These are phyloP conservation scores for Xiphorhynchus elegans DNA, from an alignment of 2,113 vertebrate genomes.

Conservation along the genomic window DNA sequence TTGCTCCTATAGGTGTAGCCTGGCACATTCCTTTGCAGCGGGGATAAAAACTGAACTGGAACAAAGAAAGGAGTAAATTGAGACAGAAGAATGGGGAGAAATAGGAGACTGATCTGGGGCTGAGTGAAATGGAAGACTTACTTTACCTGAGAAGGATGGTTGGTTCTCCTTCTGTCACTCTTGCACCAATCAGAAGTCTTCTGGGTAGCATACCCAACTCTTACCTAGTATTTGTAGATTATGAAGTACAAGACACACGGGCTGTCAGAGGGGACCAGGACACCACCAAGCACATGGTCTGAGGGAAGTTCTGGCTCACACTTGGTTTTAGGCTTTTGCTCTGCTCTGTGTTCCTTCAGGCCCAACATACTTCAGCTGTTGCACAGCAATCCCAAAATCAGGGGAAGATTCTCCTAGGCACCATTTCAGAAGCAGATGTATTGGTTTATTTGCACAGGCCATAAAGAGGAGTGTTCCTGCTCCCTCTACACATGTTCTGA, in stretches of 20 bases:
- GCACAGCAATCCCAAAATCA: fast-evolving
- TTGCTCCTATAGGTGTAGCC: not conserved
- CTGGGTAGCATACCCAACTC: not conserved
- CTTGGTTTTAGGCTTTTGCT: not conserved
- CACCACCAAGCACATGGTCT: not conserved
- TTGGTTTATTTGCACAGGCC: not conserved
- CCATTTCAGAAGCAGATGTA: not conserved
- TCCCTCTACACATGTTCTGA: not conserved
- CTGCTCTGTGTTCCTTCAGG: not conserved
- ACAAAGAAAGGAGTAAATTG: not conserved
- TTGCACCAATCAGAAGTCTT: not conserved
- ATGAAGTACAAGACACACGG: not conserved
- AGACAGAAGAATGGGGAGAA: not conserved
- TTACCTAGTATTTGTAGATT: not conserved
- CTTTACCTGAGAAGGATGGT: not conserved
- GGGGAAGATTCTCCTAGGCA: not conserved
- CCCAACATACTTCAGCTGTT: not conserved
- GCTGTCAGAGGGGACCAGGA: not conserved
- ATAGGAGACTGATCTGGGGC: not conserved
- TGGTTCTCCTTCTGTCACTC: not conserved
- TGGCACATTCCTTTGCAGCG: not conserved
- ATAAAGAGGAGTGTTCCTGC: not conserved
- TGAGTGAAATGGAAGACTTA: not conserved
- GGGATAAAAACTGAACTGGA: not conserved
- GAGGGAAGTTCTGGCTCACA: not conserved